Evolutionary conservation across 2,888 invertebrate genomes (phyloP), one percentile per base, ranked within the genome.

Genomic region (Lucinisca nassula): DNA sequence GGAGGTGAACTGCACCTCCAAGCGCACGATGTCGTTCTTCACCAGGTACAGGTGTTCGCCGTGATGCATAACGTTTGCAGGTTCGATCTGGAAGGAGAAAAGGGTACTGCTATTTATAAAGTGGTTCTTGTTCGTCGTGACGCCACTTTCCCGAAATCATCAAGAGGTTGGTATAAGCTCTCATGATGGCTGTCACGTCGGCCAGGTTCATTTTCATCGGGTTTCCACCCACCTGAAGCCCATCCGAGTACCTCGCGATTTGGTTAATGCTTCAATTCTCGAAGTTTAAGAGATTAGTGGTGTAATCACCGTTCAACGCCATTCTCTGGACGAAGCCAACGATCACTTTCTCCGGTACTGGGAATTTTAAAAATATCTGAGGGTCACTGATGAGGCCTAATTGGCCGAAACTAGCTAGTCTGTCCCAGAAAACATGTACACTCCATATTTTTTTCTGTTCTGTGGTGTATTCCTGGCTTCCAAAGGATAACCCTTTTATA

Each of bases 241-340:
- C 77, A 61, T 89, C 85, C 0, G 45, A 8, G 45, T 85, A 90
- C 24, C 85, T 58, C 1, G 78, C 81, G 10, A 90, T 85, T 14
- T 81, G 76, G n/a, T 45, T 79, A 24, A 88, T 45, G 35, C 77
- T 38, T 67, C 81, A 88, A 37, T 87, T 72, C 76, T 85, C 80
- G 45, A 90, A 90, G 45, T 85, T 79, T 73, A 83, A 90, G 17
- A 84, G 90, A 55, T 90, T 90, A 37, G 75, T 55, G 14, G 79
- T 72, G 40, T 85, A 85, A 70, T 76, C 76, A 24, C 89, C 89
- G 38, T 73, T 81, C 21, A 82, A 37, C n/a, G 79, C 82, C 30
- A 35, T 80, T n/a, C 83, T 78, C 30, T 87, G 61, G 12, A 82
- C 85, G 45, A n/a, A n/a, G n/a, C n/a, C n/a, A n/a, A n/a, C n/a